These are phyloP conservation scores for Caenorhabditis panamensis DNA, from an alignment of 2,888 invertebrate species.

Conservation along the genomic window DNA sequence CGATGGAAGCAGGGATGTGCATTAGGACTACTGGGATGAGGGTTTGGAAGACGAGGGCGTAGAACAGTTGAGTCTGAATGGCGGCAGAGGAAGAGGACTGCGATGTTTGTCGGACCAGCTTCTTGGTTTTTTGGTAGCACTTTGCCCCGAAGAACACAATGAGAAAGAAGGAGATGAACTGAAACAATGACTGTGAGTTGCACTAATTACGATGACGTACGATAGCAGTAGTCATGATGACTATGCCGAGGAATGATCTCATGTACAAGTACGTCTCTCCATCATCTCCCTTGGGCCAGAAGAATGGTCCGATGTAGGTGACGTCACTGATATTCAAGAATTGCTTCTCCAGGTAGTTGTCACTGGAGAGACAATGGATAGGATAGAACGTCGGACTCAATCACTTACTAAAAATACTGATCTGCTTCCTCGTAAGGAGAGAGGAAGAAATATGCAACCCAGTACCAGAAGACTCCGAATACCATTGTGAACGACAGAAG, in stretches of 20 bases:
- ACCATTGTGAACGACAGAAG: conserved; percentile 8
- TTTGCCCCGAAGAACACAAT: conserved; percentile 26
- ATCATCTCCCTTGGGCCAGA: conserved; percentile 11
- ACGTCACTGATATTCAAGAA: conserved; percentile 16
- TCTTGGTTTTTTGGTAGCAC: conserved; percentile 19
- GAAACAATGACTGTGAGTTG: not conserved
- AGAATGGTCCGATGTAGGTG: conserved; percentile 12
- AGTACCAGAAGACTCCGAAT: conserved; percentile 30
- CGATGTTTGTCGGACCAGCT: not conserved
- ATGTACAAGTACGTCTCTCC: conserved; percentile 10
- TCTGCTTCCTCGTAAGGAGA: conserved; percentile 14
- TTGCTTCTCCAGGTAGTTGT: conserved; percentile 5
- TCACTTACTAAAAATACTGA: conserved; percentile 22
- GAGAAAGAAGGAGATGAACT: conserved; percentile 15
- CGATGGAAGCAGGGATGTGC: conserved; percentile 35
- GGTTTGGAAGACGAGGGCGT: conserved; percentile 42
- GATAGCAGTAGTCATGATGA: conserved; percentile 16
- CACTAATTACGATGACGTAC: conserved; percentile 2
- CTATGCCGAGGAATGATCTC: conserved; percentile 21
- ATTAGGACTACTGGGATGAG: conserved; percentile 39
- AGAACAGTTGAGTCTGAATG: conserved; percentile 37
- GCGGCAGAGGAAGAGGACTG: conserved; percentile 7
- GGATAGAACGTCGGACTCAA: not conserved
- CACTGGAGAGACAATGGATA: conserved; percentile 12
- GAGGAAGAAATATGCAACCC: conserved; percentile 12